phyloP scores from a whole-genome alignment of 1,140 invertebrate genomes.

The Zaprionus nigranus region DNA sequence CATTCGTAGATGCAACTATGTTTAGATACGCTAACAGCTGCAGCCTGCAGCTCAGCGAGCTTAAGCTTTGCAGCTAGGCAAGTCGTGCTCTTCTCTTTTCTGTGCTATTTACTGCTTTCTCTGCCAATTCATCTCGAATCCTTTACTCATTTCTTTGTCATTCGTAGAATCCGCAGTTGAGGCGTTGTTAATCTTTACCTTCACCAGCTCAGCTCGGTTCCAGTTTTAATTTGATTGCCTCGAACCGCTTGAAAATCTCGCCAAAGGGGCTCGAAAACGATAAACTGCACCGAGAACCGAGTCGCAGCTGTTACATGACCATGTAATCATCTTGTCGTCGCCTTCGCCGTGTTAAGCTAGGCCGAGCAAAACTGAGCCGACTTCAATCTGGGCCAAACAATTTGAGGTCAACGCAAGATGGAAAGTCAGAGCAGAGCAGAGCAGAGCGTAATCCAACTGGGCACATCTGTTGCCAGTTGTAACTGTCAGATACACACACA shows the following conservation, averaged over 20 bases:
- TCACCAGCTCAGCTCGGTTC: neutral
- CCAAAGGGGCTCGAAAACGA: neutral
- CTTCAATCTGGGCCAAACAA: slow-evolving; percentile 23
- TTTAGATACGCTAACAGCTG: neutral
- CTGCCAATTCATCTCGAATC: neutral
- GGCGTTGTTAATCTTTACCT: neutral
- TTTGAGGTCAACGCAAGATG: slow-evolving; percentile 49
- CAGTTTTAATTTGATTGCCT: neutral
- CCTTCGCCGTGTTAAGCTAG: slow-evolving; percentile 7
- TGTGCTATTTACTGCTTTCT: neutral
- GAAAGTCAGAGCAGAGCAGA: slow-evolving; percentile 13
- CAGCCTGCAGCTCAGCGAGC: neutral
- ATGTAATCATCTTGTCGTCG: slow-evolving; percentile 15
- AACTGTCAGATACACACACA: slow-evolving; percentile 1
- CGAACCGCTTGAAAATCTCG: neutral
- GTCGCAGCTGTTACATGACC: slow-evolving; percentile 37
- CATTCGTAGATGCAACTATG: neutral
- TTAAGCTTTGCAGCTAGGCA: neutral
- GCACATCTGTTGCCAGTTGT: slow-evolving; percentile 30
- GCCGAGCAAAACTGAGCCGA: neutral
- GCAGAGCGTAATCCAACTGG: slow-evolving; percentile 2
- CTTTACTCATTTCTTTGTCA: neutral
- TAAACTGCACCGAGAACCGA: slow-evolving; percentile 6
- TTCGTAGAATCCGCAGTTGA: neutral
- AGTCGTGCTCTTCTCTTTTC: neutral